Conservation (phyloP, 2,113 vertebrate species). For the Tricholaema leucomelas region DNA sequence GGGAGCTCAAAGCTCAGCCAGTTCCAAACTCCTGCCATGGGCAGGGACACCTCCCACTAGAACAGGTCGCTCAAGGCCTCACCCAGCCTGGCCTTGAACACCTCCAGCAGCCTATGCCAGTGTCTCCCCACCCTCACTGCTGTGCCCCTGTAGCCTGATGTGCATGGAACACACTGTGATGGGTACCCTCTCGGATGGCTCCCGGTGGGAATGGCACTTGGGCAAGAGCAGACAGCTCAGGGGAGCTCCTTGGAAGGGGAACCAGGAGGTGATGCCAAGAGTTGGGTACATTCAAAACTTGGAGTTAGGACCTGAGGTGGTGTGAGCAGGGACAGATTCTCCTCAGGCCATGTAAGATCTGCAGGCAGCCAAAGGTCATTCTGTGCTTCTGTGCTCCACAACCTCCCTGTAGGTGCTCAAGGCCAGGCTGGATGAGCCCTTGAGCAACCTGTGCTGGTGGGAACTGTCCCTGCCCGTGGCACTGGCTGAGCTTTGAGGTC, state of each 20-base stretch:
- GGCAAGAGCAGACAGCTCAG: not conserved
- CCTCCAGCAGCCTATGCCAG: too few relatives aligned
- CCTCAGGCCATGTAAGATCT: not conserved
- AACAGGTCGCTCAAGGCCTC: too few relatives aligned
- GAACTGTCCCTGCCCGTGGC: too few relatives aligned
- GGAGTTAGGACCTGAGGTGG: not conserved
- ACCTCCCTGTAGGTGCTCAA: too few relatives aligned
- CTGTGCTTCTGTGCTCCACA: too few relatives aligned
- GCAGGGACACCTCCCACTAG: too few relatives aligned
- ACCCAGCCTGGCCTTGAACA: too few relatives aligned
- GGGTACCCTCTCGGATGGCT: not conserved
- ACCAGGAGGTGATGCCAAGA: not conserved
- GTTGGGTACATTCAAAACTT: not conserved
- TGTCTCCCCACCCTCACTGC: not conserved
- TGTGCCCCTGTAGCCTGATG: not conserved
- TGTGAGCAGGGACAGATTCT: not conserved
- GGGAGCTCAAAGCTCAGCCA: too few relatives aligned
- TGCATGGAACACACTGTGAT: rapidly evolving
- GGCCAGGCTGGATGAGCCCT: too few relatives aligned
- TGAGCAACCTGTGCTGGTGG: too few relatives aligned
- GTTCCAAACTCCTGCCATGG: too few relatives aligned
- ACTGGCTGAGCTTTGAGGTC: too few relatives aligned
- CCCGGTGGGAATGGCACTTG: rapidly evolving
- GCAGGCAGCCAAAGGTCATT: not conserved
- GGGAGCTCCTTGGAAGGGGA: not conserved